phyloP scores from a whole-genome alignment of 2,113 vertebrate species.

The Patagioenas fasciata region DNA sequence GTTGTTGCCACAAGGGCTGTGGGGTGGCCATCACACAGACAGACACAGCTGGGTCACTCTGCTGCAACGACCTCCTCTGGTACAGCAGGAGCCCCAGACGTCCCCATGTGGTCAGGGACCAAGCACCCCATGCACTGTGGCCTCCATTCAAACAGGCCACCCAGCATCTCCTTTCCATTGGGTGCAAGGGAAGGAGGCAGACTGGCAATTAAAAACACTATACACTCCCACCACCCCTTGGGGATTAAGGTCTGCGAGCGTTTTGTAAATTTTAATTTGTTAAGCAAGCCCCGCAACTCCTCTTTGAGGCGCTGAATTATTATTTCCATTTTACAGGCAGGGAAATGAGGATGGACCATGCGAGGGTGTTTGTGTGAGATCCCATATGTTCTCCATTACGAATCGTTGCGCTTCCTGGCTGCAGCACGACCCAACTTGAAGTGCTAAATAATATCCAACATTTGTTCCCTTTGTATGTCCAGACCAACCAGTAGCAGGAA shows the following conservation, averaged over 20 bases:
- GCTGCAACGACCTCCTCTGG: rapidly evolving
- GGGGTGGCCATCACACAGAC: rapidly evolving
- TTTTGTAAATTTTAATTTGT: rapidly evolving
- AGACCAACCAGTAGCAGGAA: conserved; percentile 43
- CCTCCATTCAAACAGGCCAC: not conserved
- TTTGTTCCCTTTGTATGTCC: not conserved
- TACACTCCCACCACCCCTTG: not conserved
- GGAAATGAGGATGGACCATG: rapidly evolving
- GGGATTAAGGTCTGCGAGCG: not conserved
- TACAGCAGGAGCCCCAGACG: not conserved
- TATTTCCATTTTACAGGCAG: not conserved
- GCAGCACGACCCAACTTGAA: not conserved
- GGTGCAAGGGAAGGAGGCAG: not conserved
- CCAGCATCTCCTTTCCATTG: not conserved
- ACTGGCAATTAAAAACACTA: not conserved
- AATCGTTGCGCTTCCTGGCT: not conserved
- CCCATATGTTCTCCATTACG: conserved; percentile 34
- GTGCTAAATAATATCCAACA: conserved; percentile 14
- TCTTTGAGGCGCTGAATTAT: not conserved
- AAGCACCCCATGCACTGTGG: not conserved
- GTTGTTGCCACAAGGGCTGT: not conserved
- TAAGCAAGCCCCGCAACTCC: not conserved
- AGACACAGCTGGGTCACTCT: rapidly evolving
- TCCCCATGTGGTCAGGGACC: not conserved
- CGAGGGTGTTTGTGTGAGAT: not conserved